Evolutionary conservation across 1,140 invertebrate species (phyloP), one percentile per base, ranked within the genome.

Genomic region (Marisa cornuarietis): DNA sequence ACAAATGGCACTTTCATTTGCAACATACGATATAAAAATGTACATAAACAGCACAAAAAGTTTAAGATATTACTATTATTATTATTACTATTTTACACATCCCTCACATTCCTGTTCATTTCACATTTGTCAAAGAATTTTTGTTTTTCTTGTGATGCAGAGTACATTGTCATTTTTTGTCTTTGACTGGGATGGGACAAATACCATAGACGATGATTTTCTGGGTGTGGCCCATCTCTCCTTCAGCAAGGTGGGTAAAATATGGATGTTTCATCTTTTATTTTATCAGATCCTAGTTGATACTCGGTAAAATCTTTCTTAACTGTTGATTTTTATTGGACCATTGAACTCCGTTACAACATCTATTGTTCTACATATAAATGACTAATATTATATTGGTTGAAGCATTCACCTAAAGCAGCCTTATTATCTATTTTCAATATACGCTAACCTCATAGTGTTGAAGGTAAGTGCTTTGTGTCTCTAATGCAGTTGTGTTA

Each of bases 141-240:
- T 10, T 69, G 58, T 66, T 65, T 24, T 62, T 75, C 75, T 61
- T 61, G 9, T 80, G 89, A 92, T 85, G 88, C 92, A 84, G 90
- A 92, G 76, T 88, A 90, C 84, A 89, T 89, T 77, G n/a, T 88
- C 89, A 49, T 90, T 90, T 71, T 88, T 88, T 84, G 87, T 90
- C 18, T 90, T 87, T 86, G 90, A 90, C 78, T 90, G 90, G 90
- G 90, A 90, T 83, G 90, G 90, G 14, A 86, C 83, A 14, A 88
- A 85, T 58, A 85, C 82, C 20, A 87, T 88, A 65, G 87, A 91
- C 81, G 89, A 91, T 85, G 90, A 91, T 76, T 90, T 90, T 78
- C 85, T 91, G 49, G 90, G 90, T 26, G 86, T 87, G 31, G 84
- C 88, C 20, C 85, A 87, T 66, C 75, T 86, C 66, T 71, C 79